Evolutionary conservation across 2,888 invertebrate species (phyloP).

Genomic region (Limnephilus marmoratus): DNA sequence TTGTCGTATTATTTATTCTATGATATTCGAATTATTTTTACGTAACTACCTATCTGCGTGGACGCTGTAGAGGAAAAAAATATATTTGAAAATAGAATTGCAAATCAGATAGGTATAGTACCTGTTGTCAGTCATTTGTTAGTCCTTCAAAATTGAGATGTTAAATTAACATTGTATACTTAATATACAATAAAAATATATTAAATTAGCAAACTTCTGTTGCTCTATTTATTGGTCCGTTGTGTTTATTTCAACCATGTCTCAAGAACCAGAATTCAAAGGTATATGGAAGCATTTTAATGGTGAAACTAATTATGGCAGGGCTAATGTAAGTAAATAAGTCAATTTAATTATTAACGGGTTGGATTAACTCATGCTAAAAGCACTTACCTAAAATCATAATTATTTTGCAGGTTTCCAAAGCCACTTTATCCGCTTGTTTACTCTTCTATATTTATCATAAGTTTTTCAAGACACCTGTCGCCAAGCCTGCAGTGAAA

Average conservation of each 20-base stretch:
- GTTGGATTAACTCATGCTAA: neutral
- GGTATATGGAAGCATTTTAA: neutral
- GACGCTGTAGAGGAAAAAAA: neutral
- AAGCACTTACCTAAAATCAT: neutral
- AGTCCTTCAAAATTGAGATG: neutral
- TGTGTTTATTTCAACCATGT: neutral
- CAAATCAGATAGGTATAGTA: neutral
- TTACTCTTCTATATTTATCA: neutral
- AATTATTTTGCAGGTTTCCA: neutral
- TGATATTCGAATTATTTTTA: neutral
- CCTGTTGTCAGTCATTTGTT: neutral
- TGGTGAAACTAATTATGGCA: neutral
- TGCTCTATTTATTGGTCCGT: neutral
- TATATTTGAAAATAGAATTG: neutral
- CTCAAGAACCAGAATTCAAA: slow-evolving; percentile 2
- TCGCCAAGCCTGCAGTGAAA: neutral
- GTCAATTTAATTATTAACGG: neutral
- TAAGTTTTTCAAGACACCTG: neutral
- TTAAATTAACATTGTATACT: neutral
- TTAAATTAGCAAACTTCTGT: no score
- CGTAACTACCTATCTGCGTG: neutral
- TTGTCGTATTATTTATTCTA: no score
- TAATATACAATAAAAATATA: neutral
- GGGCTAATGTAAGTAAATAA: neutral
- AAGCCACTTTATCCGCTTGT: neutral